A percentile compares a stretch with the other conserved stretches of the same genome.
These are phyloP conservation scores for Vidua chalybeata DNA, from an alignment of 2,113 vertebrate species.

Conservation along the genomic window DNA sequence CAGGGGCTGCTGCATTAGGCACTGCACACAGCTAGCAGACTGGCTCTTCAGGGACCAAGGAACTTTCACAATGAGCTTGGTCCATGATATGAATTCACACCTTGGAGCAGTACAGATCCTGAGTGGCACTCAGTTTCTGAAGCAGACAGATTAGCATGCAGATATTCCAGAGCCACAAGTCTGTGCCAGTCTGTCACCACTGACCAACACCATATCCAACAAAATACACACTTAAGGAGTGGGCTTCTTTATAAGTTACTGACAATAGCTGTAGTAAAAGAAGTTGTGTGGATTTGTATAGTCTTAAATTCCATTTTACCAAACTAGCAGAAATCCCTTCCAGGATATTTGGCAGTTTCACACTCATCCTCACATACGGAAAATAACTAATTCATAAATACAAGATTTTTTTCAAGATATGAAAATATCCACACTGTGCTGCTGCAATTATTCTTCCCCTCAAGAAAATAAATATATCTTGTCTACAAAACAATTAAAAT, in stretches of 20 bases:
- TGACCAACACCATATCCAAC: neutral
- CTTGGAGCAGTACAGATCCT: neutral
- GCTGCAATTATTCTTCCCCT: neutral
- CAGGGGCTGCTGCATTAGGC: neutral
- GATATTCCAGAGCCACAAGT: neutral
- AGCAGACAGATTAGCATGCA: neutral
- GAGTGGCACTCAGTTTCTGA: neutral
- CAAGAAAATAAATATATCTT: neutral
- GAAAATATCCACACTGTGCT: neutral
- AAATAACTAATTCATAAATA: conserved; percentile 10
- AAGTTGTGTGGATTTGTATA: neutral
- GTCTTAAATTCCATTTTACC: neutral
- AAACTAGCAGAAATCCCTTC: neutral
- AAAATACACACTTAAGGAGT: conserved; percentile 7
- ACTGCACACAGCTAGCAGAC: neutral
- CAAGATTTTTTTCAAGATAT: neutral
- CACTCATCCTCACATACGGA: neutral
- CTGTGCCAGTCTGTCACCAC: neutral
- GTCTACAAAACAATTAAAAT: neutral
- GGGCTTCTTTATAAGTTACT: neutral
- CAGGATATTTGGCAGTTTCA: conserved; percentile 4
- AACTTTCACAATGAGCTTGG: neutral
- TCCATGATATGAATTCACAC: neutral
- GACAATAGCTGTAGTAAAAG: neutral
- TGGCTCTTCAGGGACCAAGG: neutral